These are phyloP conservation scores for Epizoanthus stellaris DNA, from an alignment of 92 coral and sea anemone species.

Conservation along the genomic window DNA sequence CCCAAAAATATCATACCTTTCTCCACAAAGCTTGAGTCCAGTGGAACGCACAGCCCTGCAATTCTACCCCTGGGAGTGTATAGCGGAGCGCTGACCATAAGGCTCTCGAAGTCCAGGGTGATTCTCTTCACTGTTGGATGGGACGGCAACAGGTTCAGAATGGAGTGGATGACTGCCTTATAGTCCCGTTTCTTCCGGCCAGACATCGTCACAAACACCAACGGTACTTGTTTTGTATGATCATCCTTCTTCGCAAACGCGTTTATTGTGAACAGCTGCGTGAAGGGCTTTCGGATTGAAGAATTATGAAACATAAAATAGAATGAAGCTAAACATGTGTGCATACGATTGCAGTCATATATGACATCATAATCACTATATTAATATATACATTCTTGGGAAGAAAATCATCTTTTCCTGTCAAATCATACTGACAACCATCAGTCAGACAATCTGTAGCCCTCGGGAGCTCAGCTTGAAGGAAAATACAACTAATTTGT, in stretches of 20 bases:
- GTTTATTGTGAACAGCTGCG: neutral
- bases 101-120: neutral
- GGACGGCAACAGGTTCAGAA: slow-evolving; percentile 8
- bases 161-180: neutral
- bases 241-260: neutral
- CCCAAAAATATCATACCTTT: neutral
- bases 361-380: no score
- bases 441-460: no score
- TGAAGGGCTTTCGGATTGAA: neutral
- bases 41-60: slow-evolving; percentile 9
- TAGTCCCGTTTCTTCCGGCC: neutral
- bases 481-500: no score
- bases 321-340: no score
- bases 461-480: no score
- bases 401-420: no score
- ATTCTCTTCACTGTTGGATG: slow-evolving; percentile 7
- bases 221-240: neutral
- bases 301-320: no score
- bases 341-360: no score
- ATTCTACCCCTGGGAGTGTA: neutral
- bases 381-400: no score
- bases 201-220: neutral
- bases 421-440: no score
- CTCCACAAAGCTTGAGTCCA: slow-evolving; percentile 20
- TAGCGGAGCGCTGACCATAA: slow-evolving; percentile 1